These are phyloP conservation scores for Trachelipus rathkii DNA, from an alignment of 1,140 invertebrate genomes.

Conservation along the genomic window DNA sequence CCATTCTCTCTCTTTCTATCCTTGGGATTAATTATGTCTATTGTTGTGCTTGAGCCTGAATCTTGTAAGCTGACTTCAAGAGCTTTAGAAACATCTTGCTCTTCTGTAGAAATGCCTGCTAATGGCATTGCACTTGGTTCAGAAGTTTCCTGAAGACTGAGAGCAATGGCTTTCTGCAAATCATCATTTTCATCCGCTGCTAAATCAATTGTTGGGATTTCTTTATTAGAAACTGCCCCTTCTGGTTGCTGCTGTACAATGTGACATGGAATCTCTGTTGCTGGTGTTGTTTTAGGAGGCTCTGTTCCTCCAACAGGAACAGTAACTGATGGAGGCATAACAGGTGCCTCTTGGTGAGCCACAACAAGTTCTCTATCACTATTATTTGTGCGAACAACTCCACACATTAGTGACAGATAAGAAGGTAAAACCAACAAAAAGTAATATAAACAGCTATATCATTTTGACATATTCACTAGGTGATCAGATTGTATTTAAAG, in stretches of 20 bases:
- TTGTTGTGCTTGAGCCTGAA: constrained; percentile 52
- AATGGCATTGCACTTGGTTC: constrained; percentile 48
- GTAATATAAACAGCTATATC: too few species aligned
- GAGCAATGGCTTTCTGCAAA: constrained; percentile 53
- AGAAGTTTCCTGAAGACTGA: constrained; percentile 51
- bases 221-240: not conserved
- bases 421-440: too few species aligned
- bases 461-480: too few species aligned
- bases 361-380: constrained; percentile 3
- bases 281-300: not conserved
- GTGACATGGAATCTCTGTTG: not conserved
- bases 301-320: not conserved
- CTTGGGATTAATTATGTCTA: constrained; percentile 54
- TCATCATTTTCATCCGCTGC: constrained; percentile 48
- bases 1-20: constrained; percentile 51
- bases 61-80: constrained; percentile 54
- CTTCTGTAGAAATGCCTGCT: constrained; percentile 49
- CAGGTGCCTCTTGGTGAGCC: not conserved
- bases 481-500: too few species aligned
- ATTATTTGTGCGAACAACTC: not conserved
- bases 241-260: not conserved
- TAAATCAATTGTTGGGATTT: constrained; percentile 1
- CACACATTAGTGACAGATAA: not conserved
- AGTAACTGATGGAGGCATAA: not conserved
- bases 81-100: constrained; percentile 52